phyloP scores from a whole-genome alignment of 2,888 invertebrate genomes.

The Drosophila tanythrix region DNA sequence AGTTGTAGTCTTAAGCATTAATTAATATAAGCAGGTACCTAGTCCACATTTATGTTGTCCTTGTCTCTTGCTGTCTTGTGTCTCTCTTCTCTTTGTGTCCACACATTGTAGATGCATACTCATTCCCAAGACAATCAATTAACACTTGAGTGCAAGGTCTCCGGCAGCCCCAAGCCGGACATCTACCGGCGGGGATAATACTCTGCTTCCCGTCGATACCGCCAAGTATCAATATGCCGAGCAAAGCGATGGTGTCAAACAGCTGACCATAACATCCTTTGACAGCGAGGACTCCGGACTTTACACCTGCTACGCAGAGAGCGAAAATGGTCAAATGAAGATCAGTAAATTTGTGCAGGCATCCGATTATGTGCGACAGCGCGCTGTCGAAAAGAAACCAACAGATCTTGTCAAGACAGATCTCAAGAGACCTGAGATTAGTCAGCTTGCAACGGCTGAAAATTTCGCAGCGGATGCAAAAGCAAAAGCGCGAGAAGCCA shows the following conservation, averaged over 20 bases:
- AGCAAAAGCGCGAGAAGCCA: constrained; percentile 85
- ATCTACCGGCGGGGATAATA: constrained; percentile 89
- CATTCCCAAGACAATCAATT: constrained; percentile 89
- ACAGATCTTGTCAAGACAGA: constrained; percentile 49
- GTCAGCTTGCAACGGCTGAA: constrained; percentile 40
- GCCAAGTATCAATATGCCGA: constrained; percentile 87
- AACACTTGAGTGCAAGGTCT: constrained; percentile 90
- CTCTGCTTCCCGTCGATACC: constrained; percentile 86
- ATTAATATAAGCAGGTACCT: neutral
- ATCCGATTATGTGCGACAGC: constrained; percentile 78
- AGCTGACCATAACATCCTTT: constrained; percentile 88
- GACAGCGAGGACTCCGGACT: constrained; percentile 88
- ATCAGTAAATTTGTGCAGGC: constrained; percentile 83
- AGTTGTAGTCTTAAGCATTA: constrained; percentile 22
- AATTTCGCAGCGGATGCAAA: constrained; percentile 53
- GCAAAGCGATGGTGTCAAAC: constrained; percentile 89
- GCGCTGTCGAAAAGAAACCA: constrained; percentile 60
- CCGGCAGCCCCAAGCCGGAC: constrained; percentile 89
- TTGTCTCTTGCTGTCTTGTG: constrained; percentile 51
- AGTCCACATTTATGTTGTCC: constrained; percentile 2
- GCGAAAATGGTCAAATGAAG: constrained; percentile 86
- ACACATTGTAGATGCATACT: constrained; percentile 87
- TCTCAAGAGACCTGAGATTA: constrained; percentile 51
- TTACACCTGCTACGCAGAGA: constrained; percentile 92
- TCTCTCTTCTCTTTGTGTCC: constrained; percentile 32